Conservation (phyloP, 2,888 invertebrate genomes). For the Cinara cedri region DNA sequence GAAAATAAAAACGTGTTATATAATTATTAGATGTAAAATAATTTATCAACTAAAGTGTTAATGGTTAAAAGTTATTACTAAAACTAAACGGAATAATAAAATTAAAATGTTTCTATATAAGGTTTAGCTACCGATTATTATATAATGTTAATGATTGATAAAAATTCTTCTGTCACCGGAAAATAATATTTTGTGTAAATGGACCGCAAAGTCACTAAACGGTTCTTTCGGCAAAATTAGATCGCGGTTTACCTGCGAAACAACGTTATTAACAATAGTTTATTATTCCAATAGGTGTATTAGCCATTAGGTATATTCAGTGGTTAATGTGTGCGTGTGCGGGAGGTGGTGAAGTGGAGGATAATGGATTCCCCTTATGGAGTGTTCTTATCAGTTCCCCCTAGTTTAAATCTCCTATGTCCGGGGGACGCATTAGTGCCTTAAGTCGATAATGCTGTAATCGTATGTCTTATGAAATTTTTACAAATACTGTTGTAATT, state of each 20-base stretch:
- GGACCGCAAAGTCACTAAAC: background rate
- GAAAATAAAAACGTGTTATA: background rate
- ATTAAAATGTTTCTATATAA: background rate
- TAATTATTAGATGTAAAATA: constrained; percentile 11
- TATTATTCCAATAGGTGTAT: too few relatives aligned
- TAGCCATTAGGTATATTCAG: too few relatives aligned
- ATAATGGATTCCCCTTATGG: too few relatives aligned
- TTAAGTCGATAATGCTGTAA: too few relatives aligned
- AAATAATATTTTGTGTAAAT: background rate
- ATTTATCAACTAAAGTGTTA: constrained; percentile 28
- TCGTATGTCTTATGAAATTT: too few relatives aligned
- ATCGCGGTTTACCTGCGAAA: constrained; percentile 13
- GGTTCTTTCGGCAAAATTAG: background rate
- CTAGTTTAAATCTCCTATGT: too few relatives aligned
- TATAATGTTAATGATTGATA: background rate
- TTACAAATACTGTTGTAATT: too few relatives aligned
- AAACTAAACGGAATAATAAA: constrained; percentile 1
- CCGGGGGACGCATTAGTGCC: too few relatives aligned
- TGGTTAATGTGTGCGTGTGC: too few relatives aligned
- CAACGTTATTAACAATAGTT: background rate
- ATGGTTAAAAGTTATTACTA: background rate
- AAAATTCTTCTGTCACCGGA: background rate
- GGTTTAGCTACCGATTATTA: too few relatives aligned
- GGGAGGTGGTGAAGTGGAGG: too few relatives aligned
- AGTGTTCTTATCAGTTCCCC: too few relatives aligned